A percentile compares a stretch with the other conserved stretches of the same genome.
phyloP scores from a whole-genome alignment of 2,797 vertebrate species.

The Hemitrygon akajei region DNA sequence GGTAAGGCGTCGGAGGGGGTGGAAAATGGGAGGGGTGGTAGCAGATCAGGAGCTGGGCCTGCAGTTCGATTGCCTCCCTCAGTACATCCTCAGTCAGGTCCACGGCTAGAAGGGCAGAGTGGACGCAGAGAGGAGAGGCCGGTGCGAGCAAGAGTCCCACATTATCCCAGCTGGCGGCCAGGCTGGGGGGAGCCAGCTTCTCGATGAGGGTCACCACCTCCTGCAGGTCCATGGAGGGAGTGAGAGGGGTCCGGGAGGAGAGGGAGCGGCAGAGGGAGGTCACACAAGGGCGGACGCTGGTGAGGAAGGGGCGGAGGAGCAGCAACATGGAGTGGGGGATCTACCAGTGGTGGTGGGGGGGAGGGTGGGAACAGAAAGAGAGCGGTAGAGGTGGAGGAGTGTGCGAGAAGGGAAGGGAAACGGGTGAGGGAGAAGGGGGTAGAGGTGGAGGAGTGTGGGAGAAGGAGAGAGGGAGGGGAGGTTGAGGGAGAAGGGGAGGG shows the following conservation, averaged over 20 bases:
- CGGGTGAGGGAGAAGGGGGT: too few relatives aligned
- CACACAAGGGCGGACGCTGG: too few relatives aligned
- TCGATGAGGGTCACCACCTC: not conserved
- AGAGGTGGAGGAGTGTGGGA: too few relatives aligned
- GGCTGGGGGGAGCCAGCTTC: not conserved
- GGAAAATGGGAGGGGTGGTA: conserved; percentile 37
- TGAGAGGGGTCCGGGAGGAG: not conserved
- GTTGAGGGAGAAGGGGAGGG: too few relatives aligned
- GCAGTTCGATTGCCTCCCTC: not conserved
- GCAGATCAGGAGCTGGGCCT: not conserved
- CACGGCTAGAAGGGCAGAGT: not conserved
- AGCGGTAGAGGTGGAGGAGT: too few relatives aligned
- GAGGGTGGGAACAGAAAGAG: too few relatives aligned
- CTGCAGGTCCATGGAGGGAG: not conserved
- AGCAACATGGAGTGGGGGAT: too few relatives aligned
- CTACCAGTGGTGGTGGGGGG: too few relatives aligned
- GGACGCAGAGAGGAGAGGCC: not conserved
- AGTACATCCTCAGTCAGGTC: not conserved
- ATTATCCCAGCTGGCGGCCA: not conserved
- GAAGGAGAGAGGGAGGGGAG: too few relatives aligned
- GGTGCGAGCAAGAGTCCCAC: not conserved
- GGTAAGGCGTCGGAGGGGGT: conserved; percentile 69
- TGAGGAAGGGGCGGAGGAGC: too few relatives aligned
- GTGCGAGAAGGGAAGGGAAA: too few relatives aligned
- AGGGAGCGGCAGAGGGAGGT: not conserved